These are phyloP conservation scores for Trachemys scripta DNA, from an alignment of 2,113 vertebrate species.

Conservation along the genomic window DNA sequence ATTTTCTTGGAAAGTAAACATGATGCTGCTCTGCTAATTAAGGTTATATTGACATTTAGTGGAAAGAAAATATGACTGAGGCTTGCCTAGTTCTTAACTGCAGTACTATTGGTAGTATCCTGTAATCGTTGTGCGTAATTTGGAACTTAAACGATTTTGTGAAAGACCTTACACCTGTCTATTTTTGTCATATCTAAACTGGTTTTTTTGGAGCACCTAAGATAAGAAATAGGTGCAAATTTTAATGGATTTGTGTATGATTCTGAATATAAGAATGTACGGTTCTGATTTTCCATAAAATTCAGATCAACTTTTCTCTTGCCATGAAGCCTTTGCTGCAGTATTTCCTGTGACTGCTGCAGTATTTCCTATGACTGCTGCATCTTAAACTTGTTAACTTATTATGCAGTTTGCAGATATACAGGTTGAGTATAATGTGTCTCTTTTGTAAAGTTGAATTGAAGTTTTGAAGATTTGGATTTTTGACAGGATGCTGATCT, in stretches of 20 bases:
- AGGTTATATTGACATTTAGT: constrained; percentile 3
- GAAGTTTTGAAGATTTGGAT: not conserved
- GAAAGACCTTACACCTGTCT: fast-evolving
- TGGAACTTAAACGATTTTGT: not conserved
- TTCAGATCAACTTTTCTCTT: not conserved
- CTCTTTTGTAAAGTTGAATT: not conserved
- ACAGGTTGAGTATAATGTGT: not conserved
- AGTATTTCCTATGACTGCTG: not conserved
- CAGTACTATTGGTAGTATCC: not conserved
- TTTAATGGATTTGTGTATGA: not conserved
- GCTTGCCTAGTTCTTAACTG: not conserved
- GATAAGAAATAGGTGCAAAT: fast-evolving
- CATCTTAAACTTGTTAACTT: not conserved
- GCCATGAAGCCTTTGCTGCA: not conserved
- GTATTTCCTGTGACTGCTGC: not conserved
- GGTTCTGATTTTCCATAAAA: not conserved
- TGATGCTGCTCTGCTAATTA: not conserved
- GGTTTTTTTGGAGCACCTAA: not conserved
- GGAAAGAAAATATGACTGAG: not conserved
- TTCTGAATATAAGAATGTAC: not conserved
- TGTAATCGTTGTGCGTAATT: not conserved
- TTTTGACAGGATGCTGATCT: not conserved
- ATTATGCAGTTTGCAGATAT: not conserved
- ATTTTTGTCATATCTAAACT: not conserved
- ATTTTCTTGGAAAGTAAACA: constrained; percentile 8